phyloP scores from a whole-genome alignment of 2,113 vertebrate species.

The Vanacampus margaritifer region DNA sequence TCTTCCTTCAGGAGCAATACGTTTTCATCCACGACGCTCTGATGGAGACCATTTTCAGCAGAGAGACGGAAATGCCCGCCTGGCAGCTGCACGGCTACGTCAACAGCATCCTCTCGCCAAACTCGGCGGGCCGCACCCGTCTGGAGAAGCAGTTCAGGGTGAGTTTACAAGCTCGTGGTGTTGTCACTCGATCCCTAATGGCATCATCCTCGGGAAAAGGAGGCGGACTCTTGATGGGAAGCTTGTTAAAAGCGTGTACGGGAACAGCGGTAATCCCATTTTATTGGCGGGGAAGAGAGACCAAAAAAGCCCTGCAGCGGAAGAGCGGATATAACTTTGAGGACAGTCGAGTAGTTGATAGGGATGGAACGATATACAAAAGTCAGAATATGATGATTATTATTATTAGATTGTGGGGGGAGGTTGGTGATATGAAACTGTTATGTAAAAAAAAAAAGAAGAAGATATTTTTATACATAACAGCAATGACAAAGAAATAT shows the following conservation, averaged over 20 bases:
- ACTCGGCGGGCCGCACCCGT: slow-evolving; percentile 81
- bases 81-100: slow-evolving; percentile 92
- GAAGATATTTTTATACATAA: no score
- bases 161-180: slow-evolving; percentile 21
- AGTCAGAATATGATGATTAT: no score
- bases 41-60: slow-evolving; percentile 92
- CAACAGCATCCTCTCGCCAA: slow-evolving; percentile 90
- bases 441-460: no score
- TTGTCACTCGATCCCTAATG: neutral
- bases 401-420: no score
- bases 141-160: slow-evolving; percentile 98
- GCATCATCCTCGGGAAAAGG: neutral
- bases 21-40: slow-evolving; percentile 97
- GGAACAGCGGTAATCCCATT: neutral
- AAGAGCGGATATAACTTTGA: neutral
- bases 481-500: no score
- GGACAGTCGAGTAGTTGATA: no score
- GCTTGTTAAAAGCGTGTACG: neutral
- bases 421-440: no score
- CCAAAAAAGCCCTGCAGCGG: neutral
- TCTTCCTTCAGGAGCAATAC: slow-evolving; percentile 84
- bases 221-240: neutral
- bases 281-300: neutral
- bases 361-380: no score
- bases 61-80: slow-evolving; percentile 90